Evolutionary conservation across 2,113 vertebrate genomes (phyloP).

Genomic region (Maccullochella peelii): DNA sequence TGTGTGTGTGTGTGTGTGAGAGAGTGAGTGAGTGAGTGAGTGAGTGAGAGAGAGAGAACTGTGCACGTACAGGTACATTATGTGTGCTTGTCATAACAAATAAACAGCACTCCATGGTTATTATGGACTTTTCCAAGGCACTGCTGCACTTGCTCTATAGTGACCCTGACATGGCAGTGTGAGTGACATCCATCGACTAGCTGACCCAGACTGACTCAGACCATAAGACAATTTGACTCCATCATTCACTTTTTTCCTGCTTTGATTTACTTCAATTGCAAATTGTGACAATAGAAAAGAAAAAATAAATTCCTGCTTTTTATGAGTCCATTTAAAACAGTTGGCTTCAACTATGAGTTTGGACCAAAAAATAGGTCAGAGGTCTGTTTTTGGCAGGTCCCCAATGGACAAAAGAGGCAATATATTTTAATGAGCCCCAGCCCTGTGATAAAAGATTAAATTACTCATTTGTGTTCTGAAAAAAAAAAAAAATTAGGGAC

Average conservation of each 20-base stretch:
- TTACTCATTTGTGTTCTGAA: constrained; percentile 54
- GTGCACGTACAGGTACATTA: constrained; percentile 27
- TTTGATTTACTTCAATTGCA: constrained; percentile 42
- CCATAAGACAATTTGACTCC: constrained; percentile 52
- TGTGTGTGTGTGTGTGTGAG: background rate
- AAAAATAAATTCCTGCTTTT: constrained; percentile 28
- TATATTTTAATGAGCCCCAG: constrained; percentile 67
- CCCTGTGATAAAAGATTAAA: constrained; percentile 68
- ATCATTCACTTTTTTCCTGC: constrained; percentile 30
- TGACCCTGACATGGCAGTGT: constrained; percentile 71
- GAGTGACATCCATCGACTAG: constrained; percentile 72
- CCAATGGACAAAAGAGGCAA: constrained; percentile 61
- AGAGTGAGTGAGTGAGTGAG: too few relatives aligned
- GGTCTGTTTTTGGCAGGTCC: constrained; percentile 54
- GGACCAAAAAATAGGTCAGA: constrained; percentile 54
- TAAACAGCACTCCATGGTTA: constrained; percentile 65
- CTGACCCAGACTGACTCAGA: constrained; percentile 61
- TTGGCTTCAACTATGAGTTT: constrained; percentile 28
- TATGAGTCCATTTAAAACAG: constrained; percentile 36
- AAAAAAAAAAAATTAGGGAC: constrained; percentile 27
- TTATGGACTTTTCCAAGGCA: constrained; percentile 68
- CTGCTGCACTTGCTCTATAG: constrained; percentile 62
- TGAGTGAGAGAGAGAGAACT: too few relatives aligned
- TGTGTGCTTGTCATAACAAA: constrained; percentile 58
- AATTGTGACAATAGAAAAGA: constrained; percentile 20